Evolutionary conservation across 2,888 invertebrate species (phyloP), one percentile per base, ranked within the genome.

Genomic region (Tenthredo amoena): DNA sequence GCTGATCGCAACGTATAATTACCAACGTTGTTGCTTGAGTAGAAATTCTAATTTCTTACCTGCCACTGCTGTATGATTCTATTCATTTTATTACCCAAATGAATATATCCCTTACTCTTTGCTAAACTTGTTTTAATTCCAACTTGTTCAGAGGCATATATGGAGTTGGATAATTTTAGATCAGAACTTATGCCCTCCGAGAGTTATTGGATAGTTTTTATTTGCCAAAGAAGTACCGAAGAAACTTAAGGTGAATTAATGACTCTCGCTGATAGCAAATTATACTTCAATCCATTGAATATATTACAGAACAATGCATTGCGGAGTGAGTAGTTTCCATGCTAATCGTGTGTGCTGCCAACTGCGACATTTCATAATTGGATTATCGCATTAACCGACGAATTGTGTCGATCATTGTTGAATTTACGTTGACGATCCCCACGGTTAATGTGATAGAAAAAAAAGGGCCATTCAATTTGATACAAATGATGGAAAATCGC

Each of bases 1-100:
- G 83, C 83, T 71, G 83, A 83, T 83, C 83, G 83, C 83, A 47
- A 62, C 47, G 81, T 83, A 68, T 83, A 83, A 83, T 83, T 83
- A 83, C 83, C 47, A 83, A 47, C 83, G 68, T 62, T 50, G 68
- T 83, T 83, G 83, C 68, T 83, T 83, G n/a, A 62, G 40, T 71
- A 50, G 47, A 71, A 43, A 83, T 65, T 83, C 26, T 40, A 65
- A 83, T 71, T 83, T 71, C 50, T 68, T 71, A 58, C 18, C 43
- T 81, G 58, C 18, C 34, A 62, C 21, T 81, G 68, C 6, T 68
- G 34, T 26, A 68, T 34, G 34, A 68, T 50, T 40, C 62, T 40
- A 21, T 21, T 55, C 9, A 62, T 81, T 81, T 81, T 62, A 58
- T 81, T 65, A 40, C 37, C 50, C 0, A 18, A 21, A 55, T 55